phyloP scores from a whole-genome alignment of 2,888 invertebrate genomes.

The Ypsolopha sequella region DNA sequence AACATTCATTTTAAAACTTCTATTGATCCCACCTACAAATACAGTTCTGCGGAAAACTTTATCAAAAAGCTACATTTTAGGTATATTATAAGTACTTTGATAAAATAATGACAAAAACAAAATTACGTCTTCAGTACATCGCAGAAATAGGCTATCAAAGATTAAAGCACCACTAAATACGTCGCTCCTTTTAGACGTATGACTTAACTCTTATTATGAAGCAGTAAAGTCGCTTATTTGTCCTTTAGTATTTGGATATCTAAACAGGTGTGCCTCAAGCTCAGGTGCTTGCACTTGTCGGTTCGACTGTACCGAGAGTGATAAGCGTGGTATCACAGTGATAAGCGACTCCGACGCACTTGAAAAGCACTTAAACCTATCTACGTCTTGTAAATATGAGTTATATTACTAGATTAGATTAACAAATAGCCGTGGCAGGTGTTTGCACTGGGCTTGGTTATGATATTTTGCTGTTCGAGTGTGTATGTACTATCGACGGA shows the following conservation, averaged over 20 bases:
- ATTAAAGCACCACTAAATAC: neutral
- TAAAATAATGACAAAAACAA: neutral
- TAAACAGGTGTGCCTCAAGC: neutral
- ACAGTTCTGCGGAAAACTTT: neutral
- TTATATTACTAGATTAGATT: neutral
- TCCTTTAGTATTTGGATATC: neutral
- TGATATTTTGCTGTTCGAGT: no score
- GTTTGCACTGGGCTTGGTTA: constrained; percentile 40
- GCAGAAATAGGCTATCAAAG: neutral
- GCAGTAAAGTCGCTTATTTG: no score
- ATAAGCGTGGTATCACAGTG: constrained; percentile 18
- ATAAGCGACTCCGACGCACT: neutral
- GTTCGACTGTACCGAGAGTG: constrained; percentile 43
- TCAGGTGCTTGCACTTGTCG: constrained; percentile 6
- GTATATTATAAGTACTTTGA: no score
- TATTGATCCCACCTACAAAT: neutral
- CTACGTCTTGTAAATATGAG: neutral
- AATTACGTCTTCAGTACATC: neutral
- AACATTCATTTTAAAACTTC: no score
- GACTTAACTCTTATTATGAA: no score
- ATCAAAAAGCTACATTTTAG: neutral
- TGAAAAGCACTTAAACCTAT: neutral
- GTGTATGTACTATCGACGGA: no score
- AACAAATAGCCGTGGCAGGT: constrained; percentile 32
- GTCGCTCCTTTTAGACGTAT: no score